Base-by-base conservation (phyloP, 1,140 invertebrate species). In the Tetramorium parvispinum region DNA sequence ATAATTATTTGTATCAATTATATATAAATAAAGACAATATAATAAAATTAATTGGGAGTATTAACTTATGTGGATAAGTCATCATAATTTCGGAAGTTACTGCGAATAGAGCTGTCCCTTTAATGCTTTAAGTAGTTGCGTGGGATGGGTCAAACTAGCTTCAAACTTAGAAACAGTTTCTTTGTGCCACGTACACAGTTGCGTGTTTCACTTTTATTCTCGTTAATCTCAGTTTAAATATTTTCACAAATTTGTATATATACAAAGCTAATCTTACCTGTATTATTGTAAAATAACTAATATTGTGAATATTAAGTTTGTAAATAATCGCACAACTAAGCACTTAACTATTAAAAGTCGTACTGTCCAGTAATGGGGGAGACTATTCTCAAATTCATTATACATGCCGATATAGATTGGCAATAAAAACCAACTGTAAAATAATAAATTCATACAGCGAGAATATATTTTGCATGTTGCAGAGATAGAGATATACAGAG, bases 41-140 rank as follows among this genome's bases (percentile, higher is more conserved):
- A 21, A 13, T 46, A 21, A 13, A 27, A 21, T 65, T 32, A 65
- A 51, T 8, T 59, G 1, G 59, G 13, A 18, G 7, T 32, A 27
- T 43, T 24, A 37, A 51, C 18, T 65, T 13, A 43, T 65, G 5
- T 49, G 21, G 51, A 49, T 27, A 51, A 16, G 13, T 65, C 24
- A 11, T 32, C 32, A 77, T 6, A 32, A 46, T 77, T 63, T 63
- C 13, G 11, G 24, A 37, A 51, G 13, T 49, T 78, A 16, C 18
- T 65, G 2, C 11, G n/a, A 61, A 21, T 57, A 55, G 37, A 81
- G 16, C 21, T 46, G n/a, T 37, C 65, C 46, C 77, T 77, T 78
- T 78, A 78, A 78, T 10, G 18, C 57, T 75, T 81, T 81, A 81
- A 81, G 21, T 70, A 81, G 65, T 40, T 70, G 51, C 78, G 49